Percentiles rank a stretch among this genome's conserved stretches.
These are phyloP conservation scores for Arnoldichthys spilopterus DNA, from an alignment of 2,797 vertebrate genomes.

Conservation along the genomic window DNA sequence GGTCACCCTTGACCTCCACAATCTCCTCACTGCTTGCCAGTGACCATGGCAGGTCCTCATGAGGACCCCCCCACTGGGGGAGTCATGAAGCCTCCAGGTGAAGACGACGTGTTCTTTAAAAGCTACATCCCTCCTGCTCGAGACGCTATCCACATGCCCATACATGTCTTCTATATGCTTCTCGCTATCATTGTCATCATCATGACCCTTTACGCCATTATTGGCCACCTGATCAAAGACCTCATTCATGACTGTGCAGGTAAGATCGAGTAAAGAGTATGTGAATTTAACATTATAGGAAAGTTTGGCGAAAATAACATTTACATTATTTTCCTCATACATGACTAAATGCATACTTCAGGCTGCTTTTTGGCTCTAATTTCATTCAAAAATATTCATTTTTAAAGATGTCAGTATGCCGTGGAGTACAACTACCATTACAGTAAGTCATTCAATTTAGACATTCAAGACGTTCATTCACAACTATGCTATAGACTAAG, in stretches of 20 bases:
- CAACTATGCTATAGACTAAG: too few species aligned
- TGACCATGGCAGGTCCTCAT: constrained; percentile 22
- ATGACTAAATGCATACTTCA: too few species aligned
- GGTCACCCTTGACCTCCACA: not conserved
- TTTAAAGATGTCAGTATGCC: too few species aligned
- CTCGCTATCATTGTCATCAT: constrained; percentile 82
- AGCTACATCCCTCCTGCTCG: constrained; percentile 86
- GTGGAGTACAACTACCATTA: too few species aligned
- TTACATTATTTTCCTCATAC: not conserved
- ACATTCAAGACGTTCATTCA: too few species aligned
- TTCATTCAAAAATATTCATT: too few species aligned
- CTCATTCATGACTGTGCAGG: constrained; percentile 88
- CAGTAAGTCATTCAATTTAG: too few species aligned
- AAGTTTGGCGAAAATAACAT: not conserved
- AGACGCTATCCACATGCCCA: constrained; percentile 85
- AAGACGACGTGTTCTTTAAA: constrained; percentile 74
- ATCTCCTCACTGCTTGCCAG: not conserved
- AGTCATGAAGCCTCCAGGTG: constrained; percentile 32
- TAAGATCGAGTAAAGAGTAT: constrained; percentile 53
- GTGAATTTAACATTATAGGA: not conserved
- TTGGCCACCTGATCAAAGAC: constrained; percentile 93
- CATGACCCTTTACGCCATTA: constrained; percentile 88
- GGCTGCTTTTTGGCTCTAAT: too few species aligned
- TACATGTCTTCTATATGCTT: constrained; percentile 82
- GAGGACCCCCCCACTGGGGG: too few species aligned